phyloP scores from a whole-genome alignment of 2,113 vertebrate genomes.

The Sylvicapra grimmia region DNA sequence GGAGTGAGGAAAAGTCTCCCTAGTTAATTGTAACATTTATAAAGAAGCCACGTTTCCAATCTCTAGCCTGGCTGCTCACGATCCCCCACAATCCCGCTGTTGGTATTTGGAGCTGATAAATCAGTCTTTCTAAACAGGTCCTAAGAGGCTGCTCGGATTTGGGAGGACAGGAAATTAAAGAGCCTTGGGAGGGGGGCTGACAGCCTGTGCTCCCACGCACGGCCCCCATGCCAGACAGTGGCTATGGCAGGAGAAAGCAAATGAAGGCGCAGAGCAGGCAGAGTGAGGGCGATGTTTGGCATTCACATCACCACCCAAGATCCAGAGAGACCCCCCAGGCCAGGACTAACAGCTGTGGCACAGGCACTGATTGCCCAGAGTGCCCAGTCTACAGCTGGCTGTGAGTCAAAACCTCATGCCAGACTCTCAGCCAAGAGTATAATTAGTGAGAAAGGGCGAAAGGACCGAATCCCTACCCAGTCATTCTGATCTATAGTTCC shows the following conservation, averaged over 20 bases:
- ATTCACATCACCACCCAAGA: neutral
- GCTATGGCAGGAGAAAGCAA: neutral
- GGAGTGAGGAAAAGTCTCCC: neutral
- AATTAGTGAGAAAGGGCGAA: neutral
- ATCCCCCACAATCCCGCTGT: neutral
- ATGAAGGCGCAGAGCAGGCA: neutral
- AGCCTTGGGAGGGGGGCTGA: neutral
- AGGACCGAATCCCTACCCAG: neutral
- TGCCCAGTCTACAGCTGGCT: neutral
- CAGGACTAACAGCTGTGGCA: neutral
- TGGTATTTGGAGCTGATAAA: constrained; percentile 18
- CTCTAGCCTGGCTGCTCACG: neutral
- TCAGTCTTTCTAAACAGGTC: constrained; percentile 18
- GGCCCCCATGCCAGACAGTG: neutral
- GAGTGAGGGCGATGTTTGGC: neutral
- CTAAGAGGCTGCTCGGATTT: neutral
- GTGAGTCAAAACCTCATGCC: neutral
- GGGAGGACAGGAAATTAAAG: constrained; percentile 33
- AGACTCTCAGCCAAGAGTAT: neutral
- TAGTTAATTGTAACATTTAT: constrained; percentile 31
- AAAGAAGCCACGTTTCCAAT: constrained; percentile 37
- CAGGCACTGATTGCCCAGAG: neutral
- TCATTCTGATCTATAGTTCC: neutral
- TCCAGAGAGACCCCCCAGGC: neutral
- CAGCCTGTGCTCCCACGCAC: neutral